These are phyloP conservation scores for Monodelphis domestica DNA, from an alignment of 2,797 vertebrate genomes.

Conservation along the genomic window DNA sequence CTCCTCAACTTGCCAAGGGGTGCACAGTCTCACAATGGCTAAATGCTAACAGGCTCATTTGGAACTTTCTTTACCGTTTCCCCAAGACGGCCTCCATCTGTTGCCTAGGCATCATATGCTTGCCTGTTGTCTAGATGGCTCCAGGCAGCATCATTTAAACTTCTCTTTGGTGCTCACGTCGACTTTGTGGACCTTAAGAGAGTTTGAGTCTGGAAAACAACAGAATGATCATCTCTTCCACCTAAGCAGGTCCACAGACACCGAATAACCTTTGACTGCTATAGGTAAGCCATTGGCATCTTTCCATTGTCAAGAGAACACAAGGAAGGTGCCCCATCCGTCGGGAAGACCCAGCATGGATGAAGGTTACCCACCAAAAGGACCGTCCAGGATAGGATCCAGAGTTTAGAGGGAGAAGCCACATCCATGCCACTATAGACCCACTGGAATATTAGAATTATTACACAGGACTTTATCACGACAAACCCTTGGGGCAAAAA, in stretches of 20 bases:
- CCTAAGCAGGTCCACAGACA: not conserved
- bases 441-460: not conserved
- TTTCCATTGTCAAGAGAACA: not conserved
- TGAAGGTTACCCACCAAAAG: not conserved
- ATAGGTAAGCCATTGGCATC: not conserved
- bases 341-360: not conserved
- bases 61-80: conserved; percentile 45
- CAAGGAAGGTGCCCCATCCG: not conserved
- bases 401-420: not conserved
- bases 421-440: not conserved
- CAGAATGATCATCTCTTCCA: not conserved
- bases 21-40: not conserved
- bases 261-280: not conserved
- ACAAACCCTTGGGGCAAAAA: not conserved
- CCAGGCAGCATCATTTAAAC: conserved; percentile 38
- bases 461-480: not conserved
- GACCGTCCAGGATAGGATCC: not conserved
- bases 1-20: not conserved
- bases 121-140: conserved; percentile 27
- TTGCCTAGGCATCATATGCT: conserved; percentile 15
- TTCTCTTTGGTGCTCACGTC: conserved; percentile 21
- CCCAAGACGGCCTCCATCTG: conserved; percentile 19
- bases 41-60: conserved; percentile 26
- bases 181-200: conserved; percentile 36
- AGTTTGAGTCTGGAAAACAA: conserved; percentile 26